phyloP scores from a whole-genome alignment of 2,888 invertebrate species.

The Agrotis puta region DNA sequence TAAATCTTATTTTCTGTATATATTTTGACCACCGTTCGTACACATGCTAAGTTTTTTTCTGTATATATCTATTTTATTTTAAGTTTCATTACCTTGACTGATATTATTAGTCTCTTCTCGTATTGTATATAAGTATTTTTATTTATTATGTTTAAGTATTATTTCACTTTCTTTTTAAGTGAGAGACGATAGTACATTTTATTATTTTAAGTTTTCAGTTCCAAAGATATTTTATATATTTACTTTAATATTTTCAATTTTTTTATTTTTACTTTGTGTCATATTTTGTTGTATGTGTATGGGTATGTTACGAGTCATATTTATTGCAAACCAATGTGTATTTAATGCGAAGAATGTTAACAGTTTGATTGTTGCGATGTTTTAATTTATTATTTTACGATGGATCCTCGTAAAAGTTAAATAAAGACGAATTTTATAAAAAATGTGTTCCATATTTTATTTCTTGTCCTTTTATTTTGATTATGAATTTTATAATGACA shows the following conservation, averaged over 20 bases:
- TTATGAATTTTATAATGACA: no score
- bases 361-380: slow-evolving; percentile 67
- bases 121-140: slow-evolving; percentile 64
- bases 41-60: slow-evolving; percentile 70
- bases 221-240: slow-evolving; percentile 84
- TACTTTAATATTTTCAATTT: slow-evolving; percentile 50
- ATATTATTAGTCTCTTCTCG: slow-evolving; percentile 66
- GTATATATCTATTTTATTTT: slow-evolving; percentile 68
- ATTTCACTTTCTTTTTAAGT: slow-evolving; percentile 51
- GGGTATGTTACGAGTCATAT: slow-evolving; percentile 82
- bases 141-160: slow-evolving; percentile 62
- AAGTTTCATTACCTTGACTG: slow-evolving; percentile 71
- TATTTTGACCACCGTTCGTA: slow-evolving; percentile 64
- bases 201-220: slow-evolving; percentile 75
- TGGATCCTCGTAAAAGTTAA: slow-evolving; percentile 78
- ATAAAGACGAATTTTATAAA: slow-evolving; percentile 67
- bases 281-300: slow-evolving; percentile 74
- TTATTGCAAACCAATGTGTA: slow-evolving; percentile 73
- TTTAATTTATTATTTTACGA: slow-evolving; percentile 80
- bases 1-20: slow-evolving; percentile 59
- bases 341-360: slow-evolving; percentile 65
- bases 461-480: slow-evolving; percentile 1
- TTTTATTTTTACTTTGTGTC: slow-evolving; percentile 70
- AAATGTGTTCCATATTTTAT: slow-evolving; percentile 27
- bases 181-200: slow-evolving; percentile 53